Evolutionary conservation across 2,888 invertebrate genomes (phyloP), one percentile per base, ranked within the genome.

Genomic region (Habrosyne pyritoides): DNA sequence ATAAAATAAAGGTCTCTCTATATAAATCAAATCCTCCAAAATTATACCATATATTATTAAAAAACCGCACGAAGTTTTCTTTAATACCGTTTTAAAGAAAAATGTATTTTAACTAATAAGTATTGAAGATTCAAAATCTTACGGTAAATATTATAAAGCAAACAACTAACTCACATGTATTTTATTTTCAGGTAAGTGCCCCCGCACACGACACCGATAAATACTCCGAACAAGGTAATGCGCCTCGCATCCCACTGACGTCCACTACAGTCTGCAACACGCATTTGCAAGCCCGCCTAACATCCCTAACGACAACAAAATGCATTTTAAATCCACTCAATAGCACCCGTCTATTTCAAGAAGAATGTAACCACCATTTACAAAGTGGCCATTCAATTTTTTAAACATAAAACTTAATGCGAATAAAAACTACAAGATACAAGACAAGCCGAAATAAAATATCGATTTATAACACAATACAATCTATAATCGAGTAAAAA

Each of bases 381-480:
- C 18, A 28, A 50, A 14, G 24, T 28, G 59, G 59, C 71, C 73
- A 78, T 81, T 75, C 81, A 78, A 77, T 76, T 30, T 42, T 75
- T 80, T 73, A 76, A 75, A 69, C 63, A 69, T 76, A 70, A 71
- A 71, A 81, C 78, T 42, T 18, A 73, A 80, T 74, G 73, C 78
- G 76, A 77, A 82, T 81, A 87, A 86, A 84, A 86, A 84, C 78
- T n/a, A 18, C 73, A 66, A 71, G 71, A 66, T 67, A 73, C 74
- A 75, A 77, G 78, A 82, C 77, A 81, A 79, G 62, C 81, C 84
- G 83, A 88, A 88, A 89, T 87, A 87, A 86, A 50, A 89, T 89
- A 87, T 87, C 86, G 85, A 87, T 84, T 88, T 84, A 87, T 91
- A 89, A 89, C 82, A 89, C 90, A 91, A 91, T 91, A 88, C 89